A percentile compares a stretch with the other conserved stretches of the same genome.
Conservation (phyloP, 2,888 invertebrate genomes). For the Esperia sulphurella region DNA sequence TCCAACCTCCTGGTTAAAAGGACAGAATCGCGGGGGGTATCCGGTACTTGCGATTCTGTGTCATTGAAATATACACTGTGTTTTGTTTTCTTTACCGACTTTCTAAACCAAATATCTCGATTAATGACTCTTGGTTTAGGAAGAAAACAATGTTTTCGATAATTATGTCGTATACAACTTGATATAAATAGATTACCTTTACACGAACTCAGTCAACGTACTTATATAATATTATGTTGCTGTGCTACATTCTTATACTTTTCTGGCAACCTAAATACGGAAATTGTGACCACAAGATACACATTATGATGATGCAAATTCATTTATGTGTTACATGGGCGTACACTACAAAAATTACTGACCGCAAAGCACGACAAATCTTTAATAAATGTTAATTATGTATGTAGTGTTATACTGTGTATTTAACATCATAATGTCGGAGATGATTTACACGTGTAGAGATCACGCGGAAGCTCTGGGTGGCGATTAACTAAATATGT, state of each 20-base stretch:
- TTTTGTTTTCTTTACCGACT: too few relatives aligned
- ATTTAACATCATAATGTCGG: neutral
- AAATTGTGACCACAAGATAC: neutral
- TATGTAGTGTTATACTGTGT: neutral
- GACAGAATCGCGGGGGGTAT: too few relatives aligned
- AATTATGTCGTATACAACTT: neutral
- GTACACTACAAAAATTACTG: neutral
- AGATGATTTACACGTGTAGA: neutral
- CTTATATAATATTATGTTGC: neutral
- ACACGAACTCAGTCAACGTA: too few relatives aligned
- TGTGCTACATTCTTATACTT: neutral
- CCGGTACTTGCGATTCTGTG: too few relatives aligned
- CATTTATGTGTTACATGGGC: neutral
- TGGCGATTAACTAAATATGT: neutral
- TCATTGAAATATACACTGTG: too few relatives aligned
- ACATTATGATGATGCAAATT: conserved; percentile 3
- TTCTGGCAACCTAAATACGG: neutral
- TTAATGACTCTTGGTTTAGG: too few relatives aligned
- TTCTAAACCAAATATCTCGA: too few relatives aligned
- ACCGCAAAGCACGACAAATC: conserved; percentile 1
- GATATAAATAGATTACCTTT: too few relatives aligned
- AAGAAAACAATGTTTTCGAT: too few relatives aligned
- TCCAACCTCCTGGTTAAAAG: too few relatives aligned
- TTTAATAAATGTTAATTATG: neutral
- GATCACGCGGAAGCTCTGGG: neutral